phyloP scores from a whole-genome alignment of 2,113 vertebrate species.

The Balaeniceps rex region DNA sequence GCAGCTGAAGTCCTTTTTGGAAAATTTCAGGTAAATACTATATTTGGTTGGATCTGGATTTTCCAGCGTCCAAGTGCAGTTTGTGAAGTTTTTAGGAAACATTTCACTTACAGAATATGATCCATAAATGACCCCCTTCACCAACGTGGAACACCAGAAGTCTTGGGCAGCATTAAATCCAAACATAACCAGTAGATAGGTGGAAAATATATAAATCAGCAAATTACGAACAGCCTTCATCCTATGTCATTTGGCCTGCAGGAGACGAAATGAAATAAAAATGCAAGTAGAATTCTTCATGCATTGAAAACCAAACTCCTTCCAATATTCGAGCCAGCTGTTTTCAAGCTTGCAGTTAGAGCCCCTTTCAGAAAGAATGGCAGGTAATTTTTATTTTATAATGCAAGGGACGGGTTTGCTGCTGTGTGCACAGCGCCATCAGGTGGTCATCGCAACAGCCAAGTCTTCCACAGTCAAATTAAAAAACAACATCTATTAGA shows the following conservation, averaged over 20 bases:
- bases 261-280: slow-evolving; percentile 81
- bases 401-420: slow-evolving; percentile 65
- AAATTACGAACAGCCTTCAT: slow-evolving; percentile 99
- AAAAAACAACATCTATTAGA: slow-evolving; percentile 69
- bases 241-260: slow-evolving; percentile 99
- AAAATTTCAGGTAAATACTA: slow-evolving; percentile 99
- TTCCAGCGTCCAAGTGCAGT: slow-evolving; percentile 99
- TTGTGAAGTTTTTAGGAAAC: slow-evolving; percentile 99
- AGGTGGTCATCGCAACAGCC: slow-evolving; percentile 75
- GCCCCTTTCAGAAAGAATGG: slow-evolving; percentile 72
- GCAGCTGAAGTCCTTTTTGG: slow-evolving; percentile 98
- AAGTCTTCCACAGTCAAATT: slow-evolving; percentile 47
- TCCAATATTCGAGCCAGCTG: slow-evolving; percentile 75
- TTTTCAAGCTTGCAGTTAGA: slow-evolving; percentile 77
- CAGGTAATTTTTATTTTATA: slow-evolving; percentile 79
- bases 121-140: slow-evolving; percentile 99
- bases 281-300: slow-evolving; percentile 75
- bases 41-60: slow-evolving; percentile 99
- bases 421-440: slow-evolving; percentile 98
- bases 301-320: slow-evolving; percentile 72
- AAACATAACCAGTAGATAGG: slow-evolving; percentile 99
- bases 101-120: slow-evolving; percentile 99
- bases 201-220: slow-evolving; percentile 99
- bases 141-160: slow-evolving; percentile 99
- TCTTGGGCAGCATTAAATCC: slow-evolving; percentile 99